Evolutionary conservation across 2,888 invertebrate species (phyloP).

Genomic region (Rhagonycha fulva): DNA sequence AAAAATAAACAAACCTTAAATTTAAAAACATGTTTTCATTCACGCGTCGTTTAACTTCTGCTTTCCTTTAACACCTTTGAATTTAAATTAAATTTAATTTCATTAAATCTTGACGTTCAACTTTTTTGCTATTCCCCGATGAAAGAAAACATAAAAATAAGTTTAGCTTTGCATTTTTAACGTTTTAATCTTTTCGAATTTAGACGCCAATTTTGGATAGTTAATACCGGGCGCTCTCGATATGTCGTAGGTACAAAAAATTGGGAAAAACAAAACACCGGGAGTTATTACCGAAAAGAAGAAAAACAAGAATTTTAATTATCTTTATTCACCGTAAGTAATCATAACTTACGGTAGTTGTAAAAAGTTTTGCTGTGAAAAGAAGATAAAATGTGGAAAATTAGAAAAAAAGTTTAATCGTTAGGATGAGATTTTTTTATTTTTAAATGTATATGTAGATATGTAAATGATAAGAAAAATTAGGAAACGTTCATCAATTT

Average conservation of each 20-base stretch:
- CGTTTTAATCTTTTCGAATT: background rate
- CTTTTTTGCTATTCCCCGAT: constrained; percentile 4
- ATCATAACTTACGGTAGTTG: background rate
- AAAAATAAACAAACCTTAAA: constrained; percentile 31
- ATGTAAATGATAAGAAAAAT: background rate
- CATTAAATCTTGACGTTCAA: constrained; percentile 22
- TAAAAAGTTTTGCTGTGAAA: background rate
- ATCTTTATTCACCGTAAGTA: background rate
- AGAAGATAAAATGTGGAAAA: background rate
- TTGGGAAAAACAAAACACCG: background rate
- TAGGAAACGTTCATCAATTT: background rate
- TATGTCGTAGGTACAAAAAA: background rate
- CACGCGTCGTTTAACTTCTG: constrained; percentile 25
- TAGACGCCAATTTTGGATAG: background rate
- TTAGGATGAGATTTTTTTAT: no score
- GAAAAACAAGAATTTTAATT: background rate
- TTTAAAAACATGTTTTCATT: constrained; percentile 26
- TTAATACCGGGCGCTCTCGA: background rate
- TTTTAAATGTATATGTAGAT: background rate
- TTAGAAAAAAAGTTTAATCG: background rate
- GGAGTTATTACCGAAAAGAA: background rate
- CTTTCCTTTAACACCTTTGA: constrained; percentile 24
- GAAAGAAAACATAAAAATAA: background rate
- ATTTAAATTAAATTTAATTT: constrained; percentile 26
- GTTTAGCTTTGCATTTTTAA: background rate